Percentiles rank a stretch among this genome's conserved stretches.
These are phyloP conservation scores for Akabosia matsudoensis DNA, from an alignment of 1,140 invertebrate species.

Conservation along the genomic window DNA sequence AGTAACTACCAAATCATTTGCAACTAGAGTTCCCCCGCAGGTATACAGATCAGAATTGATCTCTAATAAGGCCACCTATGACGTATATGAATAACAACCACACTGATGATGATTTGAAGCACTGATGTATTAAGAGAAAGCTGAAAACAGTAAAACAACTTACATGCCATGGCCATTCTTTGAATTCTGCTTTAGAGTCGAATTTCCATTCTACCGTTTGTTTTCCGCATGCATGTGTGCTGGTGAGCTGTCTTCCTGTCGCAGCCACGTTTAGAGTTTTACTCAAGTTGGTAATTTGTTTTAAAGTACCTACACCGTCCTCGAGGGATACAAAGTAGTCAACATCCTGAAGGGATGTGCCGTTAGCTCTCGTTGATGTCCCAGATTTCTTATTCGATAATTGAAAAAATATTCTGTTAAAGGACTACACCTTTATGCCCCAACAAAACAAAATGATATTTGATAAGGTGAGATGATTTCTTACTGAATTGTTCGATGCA, in stretches of 20 bases:
- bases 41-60: conserved; percentile 54
- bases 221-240: not conserved
- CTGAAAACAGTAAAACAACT: conserved; percentile 44
- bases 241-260: conserved; percentile 44
- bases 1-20: conserved; percentile 58
- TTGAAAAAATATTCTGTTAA: not conserved
- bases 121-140: not conserved
- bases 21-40: conserved; percentile 60
- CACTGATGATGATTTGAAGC: conserved; percentile 11
- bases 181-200: conserved; percentile 50
- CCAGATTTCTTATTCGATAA: not conserved
- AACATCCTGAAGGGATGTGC: not conserved
- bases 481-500: not conserved
- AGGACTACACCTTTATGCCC: too few relatives aligned
- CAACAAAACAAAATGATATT: too few relatives aligned
- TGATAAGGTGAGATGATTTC: too few relatives aligned
- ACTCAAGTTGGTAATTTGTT: not conserved
- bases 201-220: not conserved
- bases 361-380: not conserved
- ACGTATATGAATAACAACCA: conserved; percentile 9
- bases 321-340: not conserved
- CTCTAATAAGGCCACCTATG: conserved; percentile 54
- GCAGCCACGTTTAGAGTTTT: conserved; percentile 47
- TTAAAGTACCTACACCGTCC: not conserved
- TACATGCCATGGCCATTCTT: conserved; percentile 57